Evolutionary conservation across 2,888 invertebrate genomes (phyloP), one percentile per base, ranked within the genome.

Genomic region (Keiferia lycopersicella): DNA sequence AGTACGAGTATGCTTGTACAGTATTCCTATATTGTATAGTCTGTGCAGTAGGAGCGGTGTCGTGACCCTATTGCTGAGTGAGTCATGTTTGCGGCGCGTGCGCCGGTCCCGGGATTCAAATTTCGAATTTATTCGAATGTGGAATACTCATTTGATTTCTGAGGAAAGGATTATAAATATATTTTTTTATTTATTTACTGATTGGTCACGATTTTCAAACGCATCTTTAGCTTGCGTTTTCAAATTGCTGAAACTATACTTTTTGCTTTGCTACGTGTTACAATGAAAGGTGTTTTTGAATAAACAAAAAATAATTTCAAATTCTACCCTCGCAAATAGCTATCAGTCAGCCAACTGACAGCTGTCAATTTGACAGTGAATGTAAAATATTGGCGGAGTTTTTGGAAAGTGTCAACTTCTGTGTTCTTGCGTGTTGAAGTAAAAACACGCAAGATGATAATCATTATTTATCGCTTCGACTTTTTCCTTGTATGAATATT

Each of bases 1-100:
- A 61, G 48, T 50, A 59, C 41, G 34, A 22, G 8, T 51, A 16
- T 34, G 34, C 34, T 34, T 34, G 34, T 34, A 30, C 34, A 56
- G 34, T 56, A 56, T 41, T 39, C 41, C 61, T 20, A 59, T 58
- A 34, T 12, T 30, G 30, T 61, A 61, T 38, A 11, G 50, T 38
- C 16, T 30, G 12, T 11, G 30, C 34, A 16, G 61, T 61, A 61
- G 72, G 67, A 71, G 77, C 77, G 75, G 81, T 80, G 85, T 87
- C 87, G 88, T 91, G 91, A 90, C 91, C 90, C 87, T 90, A 86
- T 89, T 91, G 90, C 83, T 80, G 79, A 80, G 83, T 90, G 91
- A 90, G 78, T 90, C 91, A 91, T 82, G 85, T 74, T 71, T 66
- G 75, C 79, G 84, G 84, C 90, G 89, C 89, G 90, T 88, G 88